Percentiles rank a stretch among this genome's conserved stretches.
Conservation (phyloP, 1,140 invertebrate species). For the Eulimnadia texana region DNA sequence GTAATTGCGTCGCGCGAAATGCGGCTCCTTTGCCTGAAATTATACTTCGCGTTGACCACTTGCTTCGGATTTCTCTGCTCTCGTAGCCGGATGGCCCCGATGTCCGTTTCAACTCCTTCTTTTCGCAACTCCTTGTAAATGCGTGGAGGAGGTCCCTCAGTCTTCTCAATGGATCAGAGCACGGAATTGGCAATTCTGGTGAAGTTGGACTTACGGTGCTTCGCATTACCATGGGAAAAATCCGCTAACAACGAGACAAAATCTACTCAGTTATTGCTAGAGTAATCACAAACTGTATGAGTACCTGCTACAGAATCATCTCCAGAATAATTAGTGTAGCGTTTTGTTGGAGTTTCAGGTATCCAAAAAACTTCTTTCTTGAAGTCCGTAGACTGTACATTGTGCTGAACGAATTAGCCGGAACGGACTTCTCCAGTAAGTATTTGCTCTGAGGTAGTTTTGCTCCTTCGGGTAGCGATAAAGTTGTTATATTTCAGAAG, state of each 20-base stretch:
- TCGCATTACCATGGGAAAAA: background rate
- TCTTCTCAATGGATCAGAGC: background rate
- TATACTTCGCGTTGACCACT: background rate
- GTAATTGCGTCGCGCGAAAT: background rate
- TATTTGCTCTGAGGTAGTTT: too few relatives aligned
- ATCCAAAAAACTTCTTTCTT: background rate
- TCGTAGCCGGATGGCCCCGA: background rate
- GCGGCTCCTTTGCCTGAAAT: background rate
- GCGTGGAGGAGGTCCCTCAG: background rate
- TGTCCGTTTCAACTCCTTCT: background rate
- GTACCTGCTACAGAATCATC: background rate
- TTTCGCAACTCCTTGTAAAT: background rate
- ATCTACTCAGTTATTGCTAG: background rate
- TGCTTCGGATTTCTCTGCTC: background rate
- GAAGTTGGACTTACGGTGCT: background rate
- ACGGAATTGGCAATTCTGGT: background rate
- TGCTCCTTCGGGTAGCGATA: too few relatives aligned
- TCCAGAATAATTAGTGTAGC: background rate
- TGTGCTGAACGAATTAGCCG: too few relatives aligned
- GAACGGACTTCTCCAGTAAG: too few relatives aligned
- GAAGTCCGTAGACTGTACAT: background rate
- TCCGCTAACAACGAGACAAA: background rate
- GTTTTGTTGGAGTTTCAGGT: background rate
- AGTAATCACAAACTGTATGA: background rate
- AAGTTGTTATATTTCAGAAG: too few relatives aligned